Evolutionary conservation across 2,797 vertebrate species (phyloP), one percentile per base, ranked within the genome.

Genomic region (Dermochelys coriacea): DNA sequence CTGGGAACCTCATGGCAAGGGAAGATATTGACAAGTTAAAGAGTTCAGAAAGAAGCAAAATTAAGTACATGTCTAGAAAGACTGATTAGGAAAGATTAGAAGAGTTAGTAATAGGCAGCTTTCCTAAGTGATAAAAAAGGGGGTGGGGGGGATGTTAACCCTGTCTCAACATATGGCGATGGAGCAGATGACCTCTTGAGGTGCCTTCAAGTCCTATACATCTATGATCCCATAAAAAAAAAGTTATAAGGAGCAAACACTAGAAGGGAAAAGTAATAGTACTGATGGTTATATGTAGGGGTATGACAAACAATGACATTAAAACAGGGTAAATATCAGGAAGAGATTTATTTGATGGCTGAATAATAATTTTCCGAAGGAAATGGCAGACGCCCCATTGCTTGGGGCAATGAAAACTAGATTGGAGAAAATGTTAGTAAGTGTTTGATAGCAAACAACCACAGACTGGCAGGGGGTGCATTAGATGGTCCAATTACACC

Each of bases 391-490:
- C 4, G n/a, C 15, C 61, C 34, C 34, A n/a, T n/a, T 64, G 34
- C 31, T 64, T 82, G 90, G 90, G 94, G 90, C 0, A 0, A 54
- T 89, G 91, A 83, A 89, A 93, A 91, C 55, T 89, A 81, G 88
- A 68, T 71, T 71, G 52, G 47, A 77, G 85, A 80, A 89, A 90
- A 94, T 88, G 87, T 0, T 0, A 93, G 55, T 29, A 54, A 88
- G 61, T 19, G 41, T 55, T 96, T 78, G 86, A 83, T 89, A 95
- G 87, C 50, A 81, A 97, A 74, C 75, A 3, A 1, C 91, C 91
- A 79, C 85, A 91, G 83, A 86, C 45, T 0, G 1, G 14, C 81
- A 80, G 68, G n/a, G 55, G 23, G 52, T 54, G n/a, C 61, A 82
- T 79, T 49, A 80, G 81, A 0, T 0, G 23, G 12, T 79, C 74